Conservation (phyloP, 2,888 invertebrate species). For the Plebejus argus region DNA sequence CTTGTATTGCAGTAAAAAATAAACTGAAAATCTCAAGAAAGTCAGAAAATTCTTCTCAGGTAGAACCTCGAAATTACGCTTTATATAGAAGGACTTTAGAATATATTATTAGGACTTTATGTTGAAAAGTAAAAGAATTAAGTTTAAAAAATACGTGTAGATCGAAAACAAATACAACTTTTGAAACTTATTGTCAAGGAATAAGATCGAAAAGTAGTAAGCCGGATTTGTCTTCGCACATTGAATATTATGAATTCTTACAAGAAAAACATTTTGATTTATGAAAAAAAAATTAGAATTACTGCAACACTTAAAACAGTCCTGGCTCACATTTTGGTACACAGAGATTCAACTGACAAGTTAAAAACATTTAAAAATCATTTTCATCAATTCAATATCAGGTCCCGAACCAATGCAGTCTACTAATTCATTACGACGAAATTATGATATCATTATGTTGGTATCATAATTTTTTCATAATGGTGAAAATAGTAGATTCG, state of each 20-base stretch:
- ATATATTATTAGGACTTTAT: no score
- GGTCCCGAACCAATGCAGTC: constrained; percentile 24
- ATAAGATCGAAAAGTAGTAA: neutral
- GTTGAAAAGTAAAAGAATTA: neutral
- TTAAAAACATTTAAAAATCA: constrained; percentile 17
- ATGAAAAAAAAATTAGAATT: neutral
- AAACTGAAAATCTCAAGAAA: neutral
- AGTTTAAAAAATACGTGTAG: neutral
- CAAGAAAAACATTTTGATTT: constrained; percentile 1
- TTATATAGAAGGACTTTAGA: no score
- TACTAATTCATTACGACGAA: neutral
- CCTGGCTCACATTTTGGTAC: constrained; percentile 20
- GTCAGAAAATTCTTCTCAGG: no score
- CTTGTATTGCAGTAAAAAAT: constrained; percentile 3
- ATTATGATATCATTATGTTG: neutral
- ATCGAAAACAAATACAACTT: neutral
- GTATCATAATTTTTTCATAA: neutral
- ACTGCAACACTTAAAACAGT: constrained; percentile 16
- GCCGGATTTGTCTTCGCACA: neutral
- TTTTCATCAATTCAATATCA: constrained; percentile 23
- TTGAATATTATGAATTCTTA: neutral
- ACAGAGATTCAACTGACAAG: constrained; percentile 29
- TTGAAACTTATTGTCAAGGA: neutral
- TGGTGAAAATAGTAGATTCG: neutral
- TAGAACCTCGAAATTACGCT: no score